Conservation (phyloP, 2,888 invertebrate species). For the Coenonympha glycerion region DNA sequence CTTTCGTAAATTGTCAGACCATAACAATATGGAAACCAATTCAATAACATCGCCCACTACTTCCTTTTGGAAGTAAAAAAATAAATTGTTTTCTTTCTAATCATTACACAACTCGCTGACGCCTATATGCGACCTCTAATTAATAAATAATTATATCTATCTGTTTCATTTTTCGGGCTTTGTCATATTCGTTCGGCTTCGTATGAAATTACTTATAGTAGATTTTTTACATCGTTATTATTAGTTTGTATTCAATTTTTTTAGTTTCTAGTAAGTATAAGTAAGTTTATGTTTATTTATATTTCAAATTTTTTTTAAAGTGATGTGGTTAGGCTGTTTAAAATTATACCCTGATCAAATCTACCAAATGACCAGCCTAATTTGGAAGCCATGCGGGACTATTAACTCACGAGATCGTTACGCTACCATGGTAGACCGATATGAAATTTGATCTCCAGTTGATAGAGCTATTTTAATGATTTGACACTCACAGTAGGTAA, state of each 20-base stretch:
- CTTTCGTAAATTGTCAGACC: conserved; percentile 35
- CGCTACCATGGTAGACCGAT: background rate
- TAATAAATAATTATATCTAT: background rate
- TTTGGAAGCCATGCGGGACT: background rate
- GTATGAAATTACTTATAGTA: no score
- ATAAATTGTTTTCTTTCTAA: conserved; percentile 37
- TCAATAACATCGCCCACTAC: conserved; percentile 48
- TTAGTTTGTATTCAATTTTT: background rate
- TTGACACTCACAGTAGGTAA: no score
- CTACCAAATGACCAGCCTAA: background rate
- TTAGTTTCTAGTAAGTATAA: background rate
- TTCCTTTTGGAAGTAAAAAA: conserved; percentile 45
- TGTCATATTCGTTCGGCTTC: no score
- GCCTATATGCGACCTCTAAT: conserved; percentile 31
- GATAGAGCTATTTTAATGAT: no score
- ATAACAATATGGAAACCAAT: conserved; percentile 38
- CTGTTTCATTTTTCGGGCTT: no score
- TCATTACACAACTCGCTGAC: conserved; percentile 35
- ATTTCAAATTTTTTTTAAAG: background rate
- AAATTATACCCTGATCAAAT: background rate
- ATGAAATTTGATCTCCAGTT: background rate
- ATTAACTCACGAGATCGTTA: conserved; percentile 1
- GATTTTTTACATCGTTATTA: no score
- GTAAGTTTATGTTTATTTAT: background rate
- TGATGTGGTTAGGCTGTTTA: background rate